These are phyloP conservation scores for Lordiphosa collinella DNA, from an alignment of 1,140 invertebrate genomes.

Conservation along the genomic window DNA sequence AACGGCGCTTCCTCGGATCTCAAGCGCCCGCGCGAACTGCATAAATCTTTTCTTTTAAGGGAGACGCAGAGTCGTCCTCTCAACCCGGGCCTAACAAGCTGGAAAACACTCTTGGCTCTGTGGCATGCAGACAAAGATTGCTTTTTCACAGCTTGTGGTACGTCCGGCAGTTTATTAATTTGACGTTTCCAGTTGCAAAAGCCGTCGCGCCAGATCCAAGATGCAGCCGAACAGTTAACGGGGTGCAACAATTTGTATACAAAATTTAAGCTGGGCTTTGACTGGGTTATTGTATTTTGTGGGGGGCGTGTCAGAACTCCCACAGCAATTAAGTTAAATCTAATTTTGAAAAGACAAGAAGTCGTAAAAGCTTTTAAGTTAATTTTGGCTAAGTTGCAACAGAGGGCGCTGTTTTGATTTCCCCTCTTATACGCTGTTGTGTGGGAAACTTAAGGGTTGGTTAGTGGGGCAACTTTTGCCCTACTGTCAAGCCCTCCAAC, in stretches of 20 bases:
- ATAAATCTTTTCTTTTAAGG: conserved; percentile 52
- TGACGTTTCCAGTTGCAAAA: conserved; percentile 60
- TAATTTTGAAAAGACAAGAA: conserved; percentile 1
- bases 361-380: conserved; percentile 8
- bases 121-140: conserved; percentile 66
- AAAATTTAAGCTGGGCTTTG: neutral
- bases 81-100: conserved; percentile 40
- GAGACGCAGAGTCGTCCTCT: neutral
- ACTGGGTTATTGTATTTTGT: neutral
- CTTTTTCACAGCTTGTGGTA: conserved; percentile 76
- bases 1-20: conserved; percentile 57
- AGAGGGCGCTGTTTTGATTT: conserved; percentile 14
- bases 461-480: neutral
- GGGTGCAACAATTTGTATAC: conserved; percentile 66
- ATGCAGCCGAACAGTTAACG: conserved; percentile 22
- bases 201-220: conserved; percentile 2
- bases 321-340: conserved; percentile 22
- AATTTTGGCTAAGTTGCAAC: neutral
- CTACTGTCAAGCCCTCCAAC: neutral
- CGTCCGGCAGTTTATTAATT: conserved; percentile 74
- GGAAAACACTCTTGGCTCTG: conserved; percentile 30
- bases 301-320: conserved; percentile 4
- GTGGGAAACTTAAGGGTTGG: neutral
- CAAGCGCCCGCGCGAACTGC: conserved; percentile 60
- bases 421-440: conserved; percentile 29